Percentiles rank a stretch among this genome's conserved stretches.
Conservation (phyloP, 1,140 invertebrate species). For the Mya arenaria region DNA sequence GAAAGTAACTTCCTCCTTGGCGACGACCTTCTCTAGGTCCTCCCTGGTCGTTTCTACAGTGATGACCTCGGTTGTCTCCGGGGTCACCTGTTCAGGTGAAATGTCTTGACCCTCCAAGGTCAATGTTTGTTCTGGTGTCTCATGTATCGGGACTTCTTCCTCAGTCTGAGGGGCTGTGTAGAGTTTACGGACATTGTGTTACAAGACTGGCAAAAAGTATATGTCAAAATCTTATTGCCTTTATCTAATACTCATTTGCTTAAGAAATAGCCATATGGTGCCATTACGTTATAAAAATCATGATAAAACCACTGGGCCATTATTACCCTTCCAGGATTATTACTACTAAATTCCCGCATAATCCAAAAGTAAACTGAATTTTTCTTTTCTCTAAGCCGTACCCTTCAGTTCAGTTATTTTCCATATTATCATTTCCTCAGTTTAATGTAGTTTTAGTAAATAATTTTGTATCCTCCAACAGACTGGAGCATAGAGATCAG, state of each 20-base stretch:
- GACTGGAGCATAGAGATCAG: no score
- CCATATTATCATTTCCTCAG: no score
- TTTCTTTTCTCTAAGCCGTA: no score
- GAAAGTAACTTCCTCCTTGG: constrained; percentile 76
- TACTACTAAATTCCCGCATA: no score
- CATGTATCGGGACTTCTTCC: constrained; percentile 58
- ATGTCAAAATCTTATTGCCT: background rate
- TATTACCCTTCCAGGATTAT: no score
- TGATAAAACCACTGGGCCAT: no score
- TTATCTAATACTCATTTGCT: background rate
- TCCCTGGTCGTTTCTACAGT: constrained; percentile 68
- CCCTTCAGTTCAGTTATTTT: no score
- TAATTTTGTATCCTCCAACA: no score
- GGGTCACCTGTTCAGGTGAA: constrained; percentile 65
- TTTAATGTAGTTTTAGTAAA: no score
- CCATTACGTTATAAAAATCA: background rate
- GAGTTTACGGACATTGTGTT: background rate
- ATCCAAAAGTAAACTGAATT: no score
- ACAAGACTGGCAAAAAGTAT: background rate
- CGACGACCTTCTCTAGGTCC: constrained; percentile 57
- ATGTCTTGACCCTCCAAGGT: constrained; percentile 71
- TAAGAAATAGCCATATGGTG: background rate
- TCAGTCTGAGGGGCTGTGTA: constrained; percentile 32
- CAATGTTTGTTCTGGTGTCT: constrained; percentile 53
- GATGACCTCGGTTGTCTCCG: constrained; percentile 69